Evolutionary conservation across 2,113 vertebrate species (phyloP).

Genomic region (Gnathonemus echidnorhynchus): DNA sequence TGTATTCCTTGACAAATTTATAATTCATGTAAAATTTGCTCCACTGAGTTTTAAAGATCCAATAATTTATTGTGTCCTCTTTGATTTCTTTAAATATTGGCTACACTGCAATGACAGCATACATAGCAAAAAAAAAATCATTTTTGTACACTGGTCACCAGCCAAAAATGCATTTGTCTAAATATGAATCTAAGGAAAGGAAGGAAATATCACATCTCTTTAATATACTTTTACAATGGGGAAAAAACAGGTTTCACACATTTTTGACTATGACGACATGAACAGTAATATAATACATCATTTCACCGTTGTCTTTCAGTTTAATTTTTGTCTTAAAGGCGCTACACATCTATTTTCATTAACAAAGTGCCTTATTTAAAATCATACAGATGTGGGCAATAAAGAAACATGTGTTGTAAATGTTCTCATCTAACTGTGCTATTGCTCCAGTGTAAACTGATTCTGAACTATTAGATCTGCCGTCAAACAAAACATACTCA

Average conservation of each 20-base stretch:
- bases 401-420: conserved; percentile 53
- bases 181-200: not conserved
- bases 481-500: conserved; percentile 39
- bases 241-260: not conserved
- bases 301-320: conserved; percentile 14
- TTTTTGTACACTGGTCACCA: not conserved
- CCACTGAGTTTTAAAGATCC: not conserved
- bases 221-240: not conserved
- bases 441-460: conserved; percentile 41
- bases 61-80: not conserved
- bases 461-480: conserved; percentile 33
- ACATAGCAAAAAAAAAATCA: not conserved
- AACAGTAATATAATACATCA: conserved; percentile 18
- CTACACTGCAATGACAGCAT: not conserved
- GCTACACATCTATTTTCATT: conserved; percentile 33
- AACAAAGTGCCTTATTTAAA: conserved; percentile 35
- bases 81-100: not conserved
- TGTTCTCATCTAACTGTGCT: conserved; percentile 39
- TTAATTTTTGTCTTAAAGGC: conserved; percentile 16
- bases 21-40: not conserved
- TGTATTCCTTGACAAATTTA: not conserved
- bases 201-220: not conserved
- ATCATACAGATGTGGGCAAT: conserved; percentile 49
- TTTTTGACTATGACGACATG: not conserved
- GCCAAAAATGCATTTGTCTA: not conserved